Conservation (phyloP, 2,888 invertebrate species). For the Tetranychus truncatus region DNA sequence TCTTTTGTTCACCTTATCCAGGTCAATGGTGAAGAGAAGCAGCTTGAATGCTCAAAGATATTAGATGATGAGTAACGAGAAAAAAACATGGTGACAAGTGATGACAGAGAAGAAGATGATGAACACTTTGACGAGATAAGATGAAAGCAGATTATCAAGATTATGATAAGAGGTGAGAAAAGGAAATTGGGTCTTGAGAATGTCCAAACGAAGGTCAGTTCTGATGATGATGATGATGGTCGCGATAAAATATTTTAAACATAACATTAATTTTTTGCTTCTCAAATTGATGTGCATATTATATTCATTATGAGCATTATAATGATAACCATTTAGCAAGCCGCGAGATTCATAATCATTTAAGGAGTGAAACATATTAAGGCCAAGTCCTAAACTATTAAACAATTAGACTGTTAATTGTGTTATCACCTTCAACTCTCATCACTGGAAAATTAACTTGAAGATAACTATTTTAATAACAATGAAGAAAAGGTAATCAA, state of each 20-base stretch:
- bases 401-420: slow-evolving; percentile 1
- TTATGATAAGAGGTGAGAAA: background rate
- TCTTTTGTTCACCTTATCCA: no score
- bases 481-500: no score
- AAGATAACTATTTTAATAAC: no score
- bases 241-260: background rate
- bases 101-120: background rate
- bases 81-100: no score
- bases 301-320: background rate
- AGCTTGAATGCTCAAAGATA: no score
- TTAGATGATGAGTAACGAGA: no score
- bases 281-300: background rate
- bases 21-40: no score
- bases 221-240: background rate
- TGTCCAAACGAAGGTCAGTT: no score
- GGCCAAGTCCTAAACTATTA: background rate
- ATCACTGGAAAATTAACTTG: background rate
- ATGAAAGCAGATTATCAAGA: background rate
- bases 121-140: background rate
- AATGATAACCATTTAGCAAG: background rate
- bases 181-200: background rate
- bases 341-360: background rate
- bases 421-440: background rate
- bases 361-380: background rate
- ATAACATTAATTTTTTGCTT: no score